phyloP scores from a whole-genome alignment of 2,113 vertebrate species.

The Atractosteus spatula region DNA sequence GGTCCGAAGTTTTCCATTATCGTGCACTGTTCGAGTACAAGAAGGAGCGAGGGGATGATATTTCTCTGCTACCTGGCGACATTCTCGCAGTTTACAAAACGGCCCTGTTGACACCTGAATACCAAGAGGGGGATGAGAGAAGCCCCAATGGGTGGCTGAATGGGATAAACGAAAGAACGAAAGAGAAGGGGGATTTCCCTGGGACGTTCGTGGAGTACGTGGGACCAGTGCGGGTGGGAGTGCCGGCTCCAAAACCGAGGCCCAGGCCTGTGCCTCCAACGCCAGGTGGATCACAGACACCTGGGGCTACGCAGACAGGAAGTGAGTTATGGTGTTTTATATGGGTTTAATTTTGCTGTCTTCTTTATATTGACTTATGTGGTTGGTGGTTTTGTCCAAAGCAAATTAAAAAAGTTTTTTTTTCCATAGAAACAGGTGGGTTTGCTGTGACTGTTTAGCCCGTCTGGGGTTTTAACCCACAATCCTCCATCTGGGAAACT shows the following conservation, averaged over 20 bases:
- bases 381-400: too few species aligned
- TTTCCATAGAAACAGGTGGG: too few species aligned
- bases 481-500: too few species aligned
- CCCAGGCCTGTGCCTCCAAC: constrained; percentile 59
- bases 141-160: constrained; percentile 72
- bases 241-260: constrained; percentile 52
- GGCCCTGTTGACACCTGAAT: constrained; percentile 49
- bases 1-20: constrained; percentile 72
- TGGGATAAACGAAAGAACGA: constrained; percentile 73
- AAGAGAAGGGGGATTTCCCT: constrained; percentile 74
- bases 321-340: constrained; percentile 56
- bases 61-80: constrained; percentile 70
- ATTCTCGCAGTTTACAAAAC: constrained; percentile 65
- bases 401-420: too few species aligned
- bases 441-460: too few species aligned
- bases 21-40: constrained; percentile 74
- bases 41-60: constrained; percentile 68
- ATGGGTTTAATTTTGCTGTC: too few species aligned
- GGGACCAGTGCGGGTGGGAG: constrained; percentile 45
- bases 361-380: too few species aligned
- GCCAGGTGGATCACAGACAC: constrained; percentile 29
- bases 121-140: constrained; percentile 69
- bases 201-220: constrained; percentile 78
- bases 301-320: constrained; percentile 38
- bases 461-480: too few species aligned